Conservation (phyloP, 92 coral and sea anemone species). For the Hydrozoanthus gracilis region DNA sequence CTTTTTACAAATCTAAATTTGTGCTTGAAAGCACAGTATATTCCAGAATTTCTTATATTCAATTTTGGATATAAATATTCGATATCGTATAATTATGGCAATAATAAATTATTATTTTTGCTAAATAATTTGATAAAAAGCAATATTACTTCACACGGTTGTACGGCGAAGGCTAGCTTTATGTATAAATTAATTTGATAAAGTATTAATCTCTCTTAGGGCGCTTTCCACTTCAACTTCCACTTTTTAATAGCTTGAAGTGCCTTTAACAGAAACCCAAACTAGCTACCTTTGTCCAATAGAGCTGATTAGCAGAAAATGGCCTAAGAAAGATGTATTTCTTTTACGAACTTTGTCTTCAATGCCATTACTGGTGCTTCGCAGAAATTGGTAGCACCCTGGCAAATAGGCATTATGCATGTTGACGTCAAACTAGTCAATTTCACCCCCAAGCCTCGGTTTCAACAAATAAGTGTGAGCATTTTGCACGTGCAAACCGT, state of each 20-base stretch:
- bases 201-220: not conserved
- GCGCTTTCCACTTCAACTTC: not conserved
- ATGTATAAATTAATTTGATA: not conserved
- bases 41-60: not conserved
- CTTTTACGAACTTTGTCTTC: too few species aligned
- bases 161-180: not conserved
- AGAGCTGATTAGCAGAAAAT: too few species aligned
- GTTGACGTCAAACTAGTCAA: too few species aligned
- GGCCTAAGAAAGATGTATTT: too few species aligned
- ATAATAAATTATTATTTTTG: slow-evolving; percentile 25
- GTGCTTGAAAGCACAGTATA: slow-evolving; percentile 8
- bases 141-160: slow-evolving; percentile 18
- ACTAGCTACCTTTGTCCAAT: too few species aligned
- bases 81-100: slow-evolving; percentile 5
- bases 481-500: too few species aligned
- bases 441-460: too few species aligned
- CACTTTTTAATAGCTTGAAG: not conserved
- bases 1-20: not conserved
- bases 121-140: slow-evolving; percentile 45
- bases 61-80: slow-evolving; percentile 38
- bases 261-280: too few species aligned
- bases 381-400: too few species aligned
- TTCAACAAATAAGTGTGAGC: too few species aligned
- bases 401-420: too few species aligned
- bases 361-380: too few species aligned